Base-by-base conservation (phyloP, 2,888 invertebrate genomes). In the Vanessa cardui region DNA sequence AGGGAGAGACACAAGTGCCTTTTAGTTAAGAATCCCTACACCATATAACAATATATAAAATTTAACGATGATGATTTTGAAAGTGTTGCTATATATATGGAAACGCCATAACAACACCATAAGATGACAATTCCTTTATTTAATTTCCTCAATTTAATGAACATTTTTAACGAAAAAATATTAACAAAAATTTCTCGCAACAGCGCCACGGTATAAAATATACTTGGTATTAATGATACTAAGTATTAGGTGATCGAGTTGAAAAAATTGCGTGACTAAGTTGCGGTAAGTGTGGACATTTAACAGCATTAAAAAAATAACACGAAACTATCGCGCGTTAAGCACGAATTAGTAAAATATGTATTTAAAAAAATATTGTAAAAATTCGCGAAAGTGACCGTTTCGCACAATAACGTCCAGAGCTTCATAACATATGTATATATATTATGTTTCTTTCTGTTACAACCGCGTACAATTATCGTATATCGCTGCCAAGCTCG, bases 201-300 rank as follows among this genome's bases (percentile, higher is more conserved):
- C 39, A 12, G 12, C 39, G 39, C 39, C 39, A 39, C 39, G 3
- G 12, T 39, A 2, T 39, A 12, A 9, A 12, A 3, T 39, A 39
- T 9, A 39, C 39, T 12, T 8, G 3, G 8, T 39, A 39, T 39
- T 8, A 1, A 39, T 16, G 6, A 46, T n/a, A 31, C 31, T 16
- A 52, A 52, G 52, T 52, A 52, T 54, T 54, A 54, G 31, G 52
- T 31, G 31, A 54, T 31, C 16, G 18, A 59, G 12, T 65, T 61
- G n/a, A 20, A 54, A 9, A 46, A 49, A 21, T 66, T 39, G 69
- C 69, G 63, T 69, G 69, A 63, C 50, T 31, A 45, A 69, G 62
- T 62, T 50, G 45, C 20, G 26, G 58, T 52, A 39, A 52, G 47
- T 62, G 63, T 65, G 16, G 60, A 54, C 59, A 59, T 58, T 21